Evolutionary conservation across 2,113 vertebrate genomes (phyloP).

Genomic region (Oreotragus oreotragus): DNA sequence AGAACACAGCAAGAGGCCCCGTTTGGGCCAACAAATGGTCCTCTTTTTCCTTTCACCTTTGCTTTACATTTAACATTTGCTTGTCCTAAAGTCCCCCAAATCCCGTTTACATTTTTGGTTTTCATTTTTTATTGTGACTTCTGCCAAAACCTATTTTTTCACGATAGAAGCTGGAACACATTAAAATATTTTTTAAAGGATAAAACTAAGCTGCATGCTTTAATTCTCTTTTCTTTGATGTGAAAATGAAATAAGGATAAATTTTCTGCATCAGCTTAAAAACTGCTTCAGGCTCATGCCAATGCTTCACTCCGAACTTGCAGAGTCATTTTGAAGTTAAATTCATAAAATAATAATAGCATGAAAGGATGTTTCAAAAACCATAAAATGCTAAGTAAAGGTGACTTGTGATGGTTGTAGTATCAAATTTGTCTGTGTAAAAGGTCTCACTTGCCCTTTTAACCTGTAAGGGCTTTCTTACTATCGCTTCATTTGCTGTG

Average conservation of each 20-base stretch:
- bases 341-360: neutral
- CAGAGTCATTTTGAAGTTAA: neutral
- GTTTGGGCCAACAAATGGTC: neutral
- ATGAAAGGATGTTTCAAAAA: neutral
- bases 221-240: neutral
- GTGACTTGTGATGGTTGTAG: too few relatives aligned
- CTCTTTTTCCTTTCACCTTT: neutral
- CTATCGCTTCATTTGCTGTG: neutral
- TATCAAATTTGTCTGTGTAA: too few relatives aligned
- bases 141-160: neutral
- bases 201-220: neutral
- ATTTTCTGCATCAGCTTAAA: neutral
- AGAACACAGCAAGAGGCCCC: neutral
- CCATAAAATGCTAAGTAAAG: neutral
- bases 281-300: neutral
- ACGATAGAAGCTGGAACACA: neutral
- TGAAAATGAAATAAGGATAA: neutral
- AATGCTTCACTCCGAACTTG: neutral
- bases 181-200: neutral
- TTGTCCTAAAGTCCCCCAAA: neutral
- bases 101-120: neutral
- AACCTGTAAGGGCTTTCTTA: neutral
- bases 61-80: too few relatives aligned
- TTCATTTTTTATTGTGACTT: neutral
- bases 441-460: neutral